Percentiles rank a stretch among this genome's conserved stretches.
Conservation (phyloP, 2,113 vertebrate species). For the Castor canadensis region DNA sequence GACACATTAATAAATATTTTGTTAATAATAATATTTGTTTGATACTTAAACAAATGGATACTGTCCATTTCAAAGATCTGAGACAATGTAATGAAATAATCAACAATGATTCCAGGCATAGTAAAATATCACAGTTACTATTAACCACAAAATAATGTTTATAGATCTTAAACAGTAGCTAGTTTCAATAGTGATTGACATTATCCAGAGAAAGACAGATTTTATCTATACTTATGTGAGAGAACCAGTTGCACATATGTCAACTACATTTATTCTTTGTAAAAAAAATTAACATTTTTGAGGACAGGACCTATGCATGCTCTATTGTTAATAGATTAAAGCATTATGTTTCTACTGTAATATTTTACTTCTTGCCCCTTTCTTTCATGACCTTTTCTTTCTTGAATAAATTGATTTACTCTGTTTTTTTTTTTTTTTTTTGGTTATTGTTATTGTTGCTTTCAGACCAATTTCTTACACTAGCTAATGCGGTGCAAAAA, state of each 20-base stretch:
- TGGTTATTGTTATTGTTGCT: conserved; percentile 45
- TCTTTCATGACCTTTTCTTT: conserved; percentile 22
- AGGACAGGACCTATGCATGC: conserved; percentile 26
- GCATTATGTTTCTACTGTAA: conserved; percentile 32
- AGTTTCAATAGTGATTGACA: conserved; percentile 33
- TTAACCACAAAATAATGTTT: conserved; percentile 43
- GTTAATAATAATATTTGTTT: no score
- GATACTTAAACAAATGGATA: background rate
- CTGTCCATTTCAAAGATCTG: background rate
- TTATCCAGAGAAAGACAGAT: conserved; percentile 48
- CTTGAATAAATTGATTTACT: conserved; percentile 27
- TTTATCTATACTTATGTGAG: conserved; percentile 16
- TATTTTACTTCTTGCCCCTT: conserved; percentile 20
- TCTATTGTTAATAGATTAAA: conserved; percentile 63
- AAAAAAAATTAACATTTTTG: conserved; percentile 14
- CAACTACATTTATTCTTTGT: conserved; percentile 53
- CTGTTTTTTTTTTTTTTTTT: background rate
- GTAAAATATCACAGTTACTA: conserved; percentile 48
- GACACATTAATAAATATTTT: background rate
- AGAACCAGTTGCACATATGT: conserved; percentile 15
- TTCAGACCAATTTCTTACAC: conserved; percentile 69
- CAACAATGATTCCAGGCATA: background rate
- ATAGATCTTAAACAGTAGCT: conserved; percentile 50
- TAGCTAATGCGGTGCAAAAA: conserved; percentile 68
- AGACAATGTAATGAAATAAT: conserved; percentile 34